Evolutionary conservation across 2,888 invertebrate genomes (phyloP).

Genomic region (Hylaea fasciaria): DNA sequence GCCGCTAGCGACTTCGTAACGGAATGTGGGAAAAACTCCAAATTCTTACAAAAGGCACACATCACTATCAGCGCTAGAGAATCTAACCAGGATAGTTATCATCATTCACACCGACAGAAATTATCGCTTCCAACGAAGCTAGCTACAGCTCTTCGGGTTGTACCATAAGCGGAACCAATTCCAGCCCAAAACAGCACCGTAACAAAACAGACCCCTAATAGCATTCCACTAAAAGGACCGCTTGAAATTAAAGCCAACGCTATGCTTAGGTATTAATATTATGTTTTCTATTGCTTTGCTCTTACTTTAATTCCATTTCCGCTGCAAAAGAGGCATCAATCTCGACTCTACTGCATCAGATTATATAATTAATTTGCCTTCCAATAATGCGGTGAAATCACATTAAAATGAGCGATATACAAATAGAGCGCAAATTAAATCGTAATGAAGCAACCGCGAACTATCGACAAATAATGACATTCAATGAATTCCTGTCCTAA

Average conservation of each 20-base stretch:
- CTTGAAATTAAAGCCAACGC: background rate
- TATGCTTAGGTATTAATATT: too few species aligned
- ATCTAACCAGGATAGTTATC: conserved; percentile 38
- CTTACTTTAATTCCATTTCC: background rate
- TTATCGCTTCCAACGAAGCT: conserved; percentile 22
- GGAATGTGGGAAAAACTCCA: conserved; percentile 63
- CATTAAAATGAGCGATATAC: conserved; percentile 23
- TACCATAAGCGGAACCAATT: conserved; percentile 17
- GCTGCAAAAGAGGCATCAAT: conserved; percentile 7
- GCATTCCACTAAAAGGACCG: conserved; percentile 4
- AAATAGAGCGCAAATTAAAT: conserved; percentile 28
- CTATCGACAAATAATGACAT: conserved; percentile 38
- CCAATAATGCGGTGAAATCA: conserved; percentile 24
- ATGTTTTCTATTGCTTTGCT: conserved; percentile 2
- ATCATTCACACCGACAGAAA: conserved; percentile 33
- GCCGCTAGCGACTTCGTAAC: conserved; percentile 57
- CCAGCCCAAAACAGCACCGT: conserved; percentile 7
- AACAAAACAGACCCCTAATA: background rate
- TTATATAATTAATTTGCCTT: conserved; percentile 22
- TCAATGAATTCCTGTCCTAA: conserved; percentile 47
- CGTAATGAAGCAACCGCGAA: conserved; percentile 35
- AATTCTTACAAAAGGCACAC: conserved; percentile 48
- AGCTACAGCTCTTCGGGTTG: conserved; percentile 15
- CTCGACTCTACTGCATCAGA: conserved; percentile 5
- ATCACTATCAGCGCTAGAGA: conserved; percentile 19